Evolutionary conservation across 2,797 vertebrate species (phyloP).

Genomic region (Myotis pilosus): DNA sequence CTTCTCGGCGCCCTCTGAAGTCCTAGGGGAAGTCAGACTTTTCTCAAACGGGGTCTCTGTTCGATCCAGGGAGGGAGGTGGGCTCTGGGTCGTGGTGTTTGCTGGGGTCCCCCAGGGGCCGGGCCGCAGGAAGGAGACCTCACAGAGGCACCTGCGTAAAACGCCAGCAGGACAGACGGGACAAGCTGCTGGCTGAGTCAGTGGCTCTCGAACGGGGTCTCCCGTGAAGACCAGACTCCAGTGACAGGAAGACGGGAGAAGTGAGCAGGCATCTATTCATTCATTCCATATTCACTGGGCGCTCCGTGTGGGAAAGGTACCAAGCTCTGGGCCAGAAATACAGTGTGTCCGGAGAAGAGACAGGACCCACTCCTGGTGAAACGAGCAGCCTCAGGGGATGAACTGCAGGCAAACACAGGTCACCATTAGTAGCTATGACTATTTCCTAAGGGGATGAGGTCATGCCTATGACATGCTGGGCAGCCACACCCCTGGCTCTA

Average conservation of each 20-base stretch:
- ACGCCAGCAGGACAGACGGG: background rate
- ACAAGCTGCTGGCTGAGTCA: background rate
- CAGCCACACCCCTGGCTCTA: background rate
- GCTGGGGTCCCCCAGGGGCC: background rate
- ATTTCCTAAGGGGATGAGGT: background rate
- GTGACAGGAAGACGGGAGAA: background rate
- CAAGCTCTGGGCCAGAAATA: background rate
- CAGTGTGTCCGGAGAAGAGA: background rate
- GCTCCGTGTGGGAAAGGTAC: background rate
- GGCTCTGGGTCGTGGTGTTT: background rate
- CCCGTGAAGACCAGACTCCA: background rate
- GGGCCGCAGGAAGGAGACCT: background rate
- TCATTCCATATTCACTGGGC: background rate
- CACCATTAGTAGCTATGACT: background rate
- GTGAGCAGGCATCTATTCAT: background rate
- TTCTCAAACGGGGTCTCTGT: background rate
- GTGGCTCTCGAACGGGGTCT: background rate
- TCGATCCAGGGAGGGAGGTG: background rate
- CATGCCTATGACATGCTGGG: no score
- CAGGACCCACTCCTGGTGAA: accelerated
- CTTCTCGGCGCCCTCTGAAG: background rate
- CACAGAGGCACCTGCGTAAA: background rate
- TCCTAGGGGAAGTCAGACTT: background rate
- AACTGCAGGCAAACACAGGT: background rate
- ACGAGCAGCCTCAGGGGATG: accelerated